phyloP scores from a whole-genome alignment of 1,140 invertebrate species.

The Hypsibius dujardini region DNA sequence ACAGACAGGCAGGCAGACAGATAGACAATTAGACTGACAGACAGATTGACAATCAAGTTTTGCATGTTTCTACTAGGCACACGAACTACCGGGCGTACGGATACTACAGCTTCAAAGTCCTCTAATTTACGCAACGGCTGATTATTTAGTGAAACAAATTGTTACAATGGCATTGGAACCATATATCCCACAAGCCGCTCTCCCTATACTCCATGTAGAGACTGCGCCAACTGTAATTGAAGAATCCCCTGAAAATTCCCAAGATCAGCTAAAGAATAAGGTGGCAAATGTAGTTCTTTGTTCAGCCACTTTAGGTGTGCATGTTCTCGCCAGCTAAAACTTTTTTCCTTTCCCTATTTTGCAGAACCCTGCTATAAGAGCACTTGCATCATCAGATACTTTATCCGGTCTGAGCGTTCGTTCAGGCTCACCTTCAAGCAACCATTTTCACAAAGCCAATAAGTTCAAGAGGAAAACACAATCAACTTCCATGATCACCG shows the following conservation, averaged over 20 bases:
- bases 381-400: neutral
- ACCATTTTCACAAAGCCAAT: too few relatives aligned
- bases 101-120: constrained; percentile 7
- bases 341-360: neutral
- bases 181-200: neutral
- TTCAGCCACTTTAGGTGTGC: too few relatives aligned
- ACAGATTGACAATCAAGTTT: neutral
- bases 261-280: too few relatives aligned
- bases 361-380: neutral
- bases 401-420: neutral
- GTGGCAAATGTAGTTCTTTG: too few relatives aligned
- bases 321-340: too few relatives aligned
- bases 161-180: neutral
- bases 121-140: neutral
- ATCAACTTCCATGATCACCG: too few relatives aligned
- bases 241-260: too few relatives aligned
- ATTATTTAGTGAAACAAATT: neutral
- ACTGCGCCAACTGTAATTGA: too few relatives aligned
- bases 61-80: neutral
- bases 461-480: too few relatives aligned
- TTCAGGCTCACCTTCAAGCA: too few relatives aligned
- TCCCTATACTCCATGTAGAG: neutral
- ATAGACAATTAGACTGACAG: neutral
- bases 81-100: neutral
- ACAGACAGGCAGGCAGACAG: neutral